These are phyloP conservation scores for Ganaspis sp. DNA, from an alignment of 1,140 invertebrate genomes.

Conservation along the genomic window DNA sequence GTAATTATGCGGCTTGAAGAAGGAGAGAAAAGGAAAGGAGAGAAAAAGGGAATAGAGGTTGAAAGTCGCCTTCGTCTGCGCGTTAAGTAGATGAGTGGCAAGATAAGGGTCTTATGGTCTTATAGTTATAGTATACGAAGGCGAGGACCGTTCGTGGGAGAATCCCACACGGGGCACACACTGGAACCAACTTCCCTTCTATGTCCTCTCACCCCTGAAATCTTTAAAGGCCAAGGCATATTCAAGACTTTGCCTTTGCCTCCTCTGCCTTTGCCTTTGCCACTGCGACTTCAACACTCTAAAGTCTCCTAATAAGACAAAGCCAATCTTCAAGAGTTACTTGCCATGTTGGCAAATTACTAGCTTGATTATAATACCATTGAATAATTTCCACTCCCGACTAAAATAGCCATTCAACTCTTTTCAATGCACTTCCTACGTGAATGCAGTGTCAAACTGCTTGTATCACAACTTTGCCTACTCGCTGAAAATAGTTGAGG, in stretches of 20 bases:
- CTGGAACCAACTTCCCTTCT: constrained; percentile 67
- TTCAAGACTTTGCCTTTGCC: constrained; percentile 31
- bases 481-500: too few relatives aligned
- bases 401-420: background rate
- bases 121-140: background rate
- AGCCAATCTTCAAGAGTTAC: constrained; percentile 15
- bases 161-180: constrained; percentile 74
- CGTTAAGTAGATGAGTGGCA: constrained; percentile 53
- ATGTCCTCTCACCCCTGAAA: constrained; percentile 58
- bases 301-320: constrained; percentile 41
- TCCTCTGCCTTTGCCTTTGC: constrained; percentile 28
- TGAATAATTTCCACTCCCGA: background rate
- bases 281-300: constrained; percentile 38
- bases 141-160: constrained; percentile 65
- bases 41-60: background rate
- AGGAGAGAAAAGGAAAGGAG: background rate
- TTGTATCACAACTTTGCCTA: background rate
- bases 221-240: constrained; percentile 47
- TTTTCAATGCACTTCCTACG: constrained; percentile 18
- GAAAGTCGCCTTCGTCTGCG: constrained; percentile 29
- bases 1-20: too few relatives aligned
- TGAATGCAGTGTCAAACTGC: constrained; percentile 1
- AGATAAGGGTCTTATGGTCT: constrained; percentile 40
- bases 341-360: constrained; percentile 1
- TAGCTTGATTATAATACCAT: constrained; percentile 7